Evolutionary conservation across 2,797 vertebrate species (phyloP).

Genomic region (Lycodopsis pacificus): DNA sequence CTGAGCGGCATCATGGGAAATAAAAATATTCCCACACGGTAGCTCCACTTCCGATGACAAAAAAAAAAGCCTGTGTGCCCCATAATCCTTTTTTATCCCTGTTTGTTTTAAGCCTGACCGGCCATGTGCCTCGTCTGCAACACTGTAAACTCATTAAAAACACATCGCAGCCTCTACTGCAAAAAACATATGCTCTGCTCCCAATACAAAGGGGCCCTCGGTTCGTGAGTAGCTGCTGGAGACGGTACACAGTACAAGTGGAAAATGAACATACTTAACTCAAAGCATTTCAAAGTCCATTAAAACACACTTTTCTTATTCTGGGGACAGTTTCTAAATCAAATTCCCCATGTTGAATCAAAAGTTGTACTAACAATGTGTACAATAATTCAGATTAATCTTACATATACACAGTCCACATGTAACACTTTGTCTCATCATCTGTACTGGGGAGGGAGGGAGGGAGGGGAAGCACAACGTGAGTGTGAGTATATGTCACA

Average conservation of each 20-base stretch:
- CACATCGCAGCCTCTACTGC: constrained; percentile 42
- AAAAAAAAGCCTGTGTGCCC: constrained; percentile 48
- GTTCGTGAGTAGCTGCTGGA: constrained; percentile 31
- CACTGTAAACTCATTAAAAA: constrained; percentile 65
- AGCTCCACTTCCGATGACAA: constrained; percentile 56
- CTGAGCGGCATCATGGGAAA: constrained; percentile 63
- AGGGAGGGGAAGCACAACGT: not conserved
- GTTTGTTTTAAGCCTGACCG: constrained; percentile 75
- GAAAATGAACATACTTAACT: constrained; percentile 6
- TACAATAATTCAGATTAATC: not conserved
- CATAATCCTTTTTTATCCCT: constrained; percentile 73
- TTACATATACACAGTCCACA: not conserved
- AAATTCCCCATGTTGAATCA: constrained; percentile 15
- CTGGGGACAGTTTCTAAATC: constrained; percentile 3
- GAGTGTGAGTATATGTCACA: not conserved
- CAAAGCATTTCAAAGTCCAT: constrained; percentile 26
- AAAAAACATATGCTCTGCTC: constrained; percentile 32
- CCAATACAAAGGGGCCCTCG: not conserved
- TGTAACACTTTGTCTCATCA: not conserved
- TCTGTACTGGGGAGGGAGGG: not conserved
- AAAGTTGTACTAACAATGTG: not conserved
- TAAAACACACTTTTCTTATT: constrained; percentile 18
- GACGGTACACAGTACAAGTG: not conserved
- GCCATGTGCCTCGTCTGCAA: constrained; percentile 63
- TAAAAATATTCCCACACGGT: constrained; percentile 74